Base-by-base conservation (phyloP, 2,113 vertebrate genomes). In the Clarias gariepinus region DNA sequence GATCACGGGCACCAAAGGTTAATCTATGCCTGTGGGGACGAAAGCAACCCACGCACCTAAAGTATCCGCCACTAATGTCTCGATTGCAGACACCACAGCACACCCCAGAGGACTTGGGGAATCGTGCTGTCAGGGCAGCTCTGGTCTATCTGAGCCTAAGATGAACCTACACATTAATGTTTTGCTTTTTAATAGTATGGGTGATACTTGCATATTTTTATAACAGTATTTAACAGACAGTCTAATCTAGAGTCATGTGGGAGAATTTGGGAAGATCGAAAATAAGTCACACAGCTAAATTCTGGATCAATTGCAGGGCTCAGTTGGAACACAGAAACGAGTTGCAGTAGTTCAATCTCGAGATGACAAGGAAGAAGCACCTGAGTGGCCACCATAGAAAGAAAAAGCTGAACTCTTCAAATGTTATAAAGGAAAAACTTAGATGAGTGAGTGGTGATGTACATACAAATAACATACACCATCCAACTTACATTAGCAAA, bases 401-500 rank as follows among this genome's bases (percentile, higher is more conserved):
- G 33, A 71, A 71, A 36, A 71, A 33, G 68, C 68, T 36, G 30
- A 16, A 71, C 6, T 8, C 16, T 36, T 71, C 16, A 36, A 30
- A 68, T 68, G 68, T 71, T 71, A 36, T 71, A 36, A 71, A 71
- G 16, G 30, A 71, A 33, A 71, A 71, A 71, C 68, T 33, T 71
- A 8, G 7, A 71, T 36, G 16, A 36, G 3, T 10, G 10, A 36
- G 18, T 71, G 33, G 30, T 36, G 7, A 36, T 36, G 3, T 30
- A 71, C 8, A 21, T 71, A 69, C 28, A 71, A 36, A 71, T 11
- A 36, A 36, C 36, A 68, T 16, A 4, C n/a, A 13, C 13, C 30
- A 18, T 33, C 5, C 15, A 16, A 16, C 4, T 30, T 15, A 15
- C n/a, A 28, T 66, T 33, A 33, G 47, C 47, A 47, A 47, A 47